Evolutionary conservation across 2,797 vertebrate species (phyloP), one percentile per base, ranked within the genome.

Genomic region (Philypnodon macrostomus): DNA sequence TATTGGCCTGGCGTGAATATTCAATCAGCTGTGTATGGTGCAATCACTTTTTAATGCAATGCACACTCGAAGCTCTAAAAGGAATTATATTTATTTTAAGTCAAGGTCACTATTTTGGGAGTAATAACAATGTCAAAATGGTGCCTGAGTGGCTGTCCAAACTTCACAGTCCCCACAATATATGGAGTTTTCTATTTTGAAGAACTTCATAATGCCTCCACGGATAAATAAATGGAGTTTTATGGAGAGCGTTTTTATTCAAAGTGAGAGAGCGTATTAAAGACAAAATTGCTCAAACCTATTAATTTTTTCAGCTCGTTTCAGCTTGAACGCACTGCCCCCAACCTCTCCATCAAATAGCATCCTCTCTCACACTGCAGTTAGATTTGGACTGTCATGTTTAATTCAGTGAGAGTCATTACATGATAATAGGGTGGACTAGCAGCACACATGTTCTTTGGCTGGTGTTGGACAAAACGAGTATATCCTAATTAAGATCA

Each of bases 401-500:
- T 81, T 76, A 75, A 85, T 84, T 85, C 72, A 77, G 62, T 70
- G 54, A 58, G 79, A 74, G 73, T 79, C 79, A 80, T 88, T 80
- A 81, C 46, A 19, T 65, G 73, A 75, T 77, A 84, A 83, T 83
- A 75, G 51, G 68, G 55, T 58, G 45, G 57, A 72, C 81, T 70
- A 55, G 72, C n/a, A n/a, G n/a, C n/a, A n/a, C 82, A 63, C 76
- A 63, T 56, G 73, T 81, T 75, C 63, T 65, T 63, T 38, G 56
- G 69, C 76, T 79, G 75, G 81, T 86, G 72, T 76, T 68, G 73
- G 77, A 80, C 64, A 64, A 63, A 80, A 87, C 77, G 67, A 67
- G 65, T 70, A 73, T 66, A 57, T 60, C 47, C 75, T 82, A 84
- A 86, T 91, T 88, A 88, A 84, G 74, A 82, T 69, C 35, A 76